Conservation (phyloP, 2,888 invertebrate species). For the Lydus trimaculatus region DNA sequence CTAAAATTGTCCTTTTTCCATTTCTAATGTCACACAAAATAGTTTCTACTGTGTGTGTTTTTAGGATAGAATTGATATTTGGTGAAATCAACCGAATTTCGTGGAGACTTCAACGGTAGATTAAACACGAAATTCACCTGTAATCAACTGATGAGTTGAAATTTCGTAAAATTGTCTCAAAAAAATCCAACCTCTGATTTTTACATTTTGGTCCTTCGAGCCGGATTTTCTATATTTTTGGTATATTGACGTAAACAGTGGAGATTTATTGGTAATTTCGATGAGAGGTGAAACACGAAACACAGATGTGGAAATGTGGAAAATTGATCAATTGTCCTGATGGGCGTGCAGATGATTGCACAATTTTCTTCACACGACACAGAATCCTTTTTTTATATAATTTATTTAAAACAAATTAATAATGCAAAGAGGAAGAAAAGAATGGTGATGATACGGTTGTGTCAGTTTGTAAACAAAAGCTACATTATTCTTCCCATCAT, state of each 20-base stretch:
- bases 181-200: too few relatives aligned
- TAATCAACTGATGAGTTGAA: too few relatives aligned
- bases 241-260: too few relatives aligned
- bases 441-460: neutral
- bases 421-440: neutral
- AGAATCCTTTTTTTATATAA: neutral
- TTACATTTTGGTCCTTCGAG: too few relatives aligned
- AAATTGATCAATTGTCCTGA: neutral
- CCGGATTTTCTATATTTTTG: too few relatives aligned
- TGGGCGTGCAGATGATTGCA: neutral
- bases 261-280: neutral
- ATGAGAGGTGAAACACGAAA: too few relatives aligned
- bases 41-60: neutral
- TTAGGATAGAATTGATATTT: neutral
- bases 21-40: too few relatives aligned
- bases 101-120: neutral
- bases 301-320: neutral
- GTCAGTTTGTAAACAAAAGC: neutral
- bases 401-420: neutral
- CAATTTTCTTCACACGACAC: constrained; percentile 2
- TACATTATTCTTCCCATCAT: neutral
- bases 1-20: too few relatives aligned
- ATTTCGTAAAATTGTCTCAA: too few relatives aligned
- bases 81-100: neutral
- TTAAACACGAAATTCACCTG: neutral